phyloP scores from a whole-genome alignment of 2,888 invertebrate genomes.

The Erebia ligea region DNA sequence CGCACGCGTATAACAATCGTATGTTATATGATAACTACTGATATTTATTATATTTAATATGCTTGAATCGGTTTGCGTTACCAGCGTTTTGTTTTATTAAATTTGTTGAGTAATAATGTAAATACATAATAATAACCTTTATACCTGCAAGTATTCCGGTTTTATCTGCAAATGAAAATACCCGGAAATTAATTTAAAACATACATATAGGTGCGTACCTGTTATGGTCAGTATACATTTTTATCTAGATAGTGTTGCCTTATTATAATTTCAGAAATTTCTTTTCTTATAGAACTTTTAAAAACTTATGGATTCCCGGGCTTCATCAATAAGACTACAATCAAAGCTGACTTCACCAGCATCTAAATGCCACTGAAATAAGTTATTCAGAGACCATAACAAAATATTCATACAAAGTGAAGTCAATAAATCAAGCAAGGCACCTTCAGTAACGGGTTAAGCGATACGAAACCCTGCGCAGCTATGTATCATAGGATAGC shows the following conservation, averaged over 20 bases:
- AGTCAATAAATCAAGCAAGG: constrained; percentile 23
- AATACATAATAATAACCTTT: not conserved
- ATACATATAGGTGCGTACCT: no score
- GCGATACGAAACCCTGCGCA: constrained; percentile 50
- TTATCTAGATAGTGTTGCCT: no score
- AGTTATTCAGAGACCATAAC: not conserved
- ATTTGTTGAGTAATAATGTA: constrained; percentile 15
- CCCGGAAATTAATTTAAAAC: no score
- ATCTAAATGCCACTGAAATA: not conserved
- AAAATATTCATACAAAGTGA: constrained; percentile 14
- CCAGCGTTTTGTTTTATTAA: constrained; percentile 12
- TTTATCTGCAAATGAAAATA: no score
- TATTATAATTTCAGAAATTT: no score
- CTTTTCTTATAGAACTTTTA: no score
- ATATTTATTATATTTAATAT: constrained; percentile 39
- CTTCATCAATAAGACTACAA: no score
- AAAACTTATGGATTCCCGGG: no score
- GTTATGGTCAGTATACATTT: no score
- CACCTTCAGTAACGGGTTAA: constrained; percentile 46
- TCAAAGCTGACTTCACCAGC: not conserved
- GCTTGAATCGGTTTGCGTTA: constrained; percentile 25
- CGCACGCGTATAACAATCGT: constrained; percentile 40
- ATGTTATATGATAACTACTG: constrained; percentile 39
- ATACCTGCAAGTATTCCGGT: no score
- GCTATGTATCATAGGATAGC: constrained; percentile 68